Conservation (phyloP, 1,140 invertebrate species). For the Eurytemora carolleeae region DNA sequence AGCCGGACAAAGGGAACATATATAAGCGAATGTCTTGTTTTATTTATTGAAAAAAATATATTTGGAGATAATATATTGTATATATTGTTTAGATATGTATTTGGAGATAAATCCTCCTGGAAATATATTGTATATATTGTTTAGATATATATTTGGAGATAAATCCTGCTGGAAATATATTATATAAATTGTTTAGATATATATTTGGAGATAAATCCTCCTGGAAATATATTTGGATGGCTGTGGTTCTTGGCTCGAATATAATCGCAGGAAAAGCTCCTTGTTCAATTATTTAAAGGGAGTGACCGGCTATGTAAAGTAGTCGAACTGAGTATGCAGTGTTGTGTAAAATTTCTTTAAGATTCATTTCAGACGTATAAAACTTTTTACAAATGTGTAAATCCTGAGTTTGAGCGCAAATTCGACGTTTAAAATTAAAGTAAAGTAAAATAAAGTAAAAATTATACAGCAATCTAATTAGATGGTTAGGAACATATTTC, state of each 20-base stretch:
- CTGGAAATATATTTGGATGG: not conserved
- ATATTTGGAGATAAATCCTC: not conserved
- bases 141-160: not conserved
- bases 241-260: not conserved
- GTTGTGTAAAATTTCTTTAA: too few species aligned
- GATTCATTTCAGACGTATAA: too few species aligned
- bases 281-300: too few species aligned
- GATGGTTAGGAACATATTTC: too few species aligned
- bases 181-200: not conserved
- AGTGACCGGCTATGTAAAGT: too few species aligned
- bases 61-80: not conserved
- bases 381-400: too few species aligned
- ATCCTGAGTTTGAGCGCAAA: too few species aligned
- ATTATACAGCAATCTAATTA: too few species aligned
- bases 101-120: not conserved
- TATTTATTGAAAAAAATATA: not conserved
- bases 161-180: not conserved
- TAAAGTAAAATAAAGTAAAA: too few species aligned
- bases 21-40: not conserved
- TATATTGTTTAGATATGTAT: not conserved
- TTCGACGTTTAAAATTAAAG: too few species aligned
- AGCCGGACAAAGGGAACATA: too few species aligned
- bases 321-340: too few species aligned
- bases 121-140: not conserved
- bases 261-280: not conserved